Evolutionary conservation across 2,888 invertebrate genomes (phyloP).

Genomic region (Syritta pipiens): DNA sequence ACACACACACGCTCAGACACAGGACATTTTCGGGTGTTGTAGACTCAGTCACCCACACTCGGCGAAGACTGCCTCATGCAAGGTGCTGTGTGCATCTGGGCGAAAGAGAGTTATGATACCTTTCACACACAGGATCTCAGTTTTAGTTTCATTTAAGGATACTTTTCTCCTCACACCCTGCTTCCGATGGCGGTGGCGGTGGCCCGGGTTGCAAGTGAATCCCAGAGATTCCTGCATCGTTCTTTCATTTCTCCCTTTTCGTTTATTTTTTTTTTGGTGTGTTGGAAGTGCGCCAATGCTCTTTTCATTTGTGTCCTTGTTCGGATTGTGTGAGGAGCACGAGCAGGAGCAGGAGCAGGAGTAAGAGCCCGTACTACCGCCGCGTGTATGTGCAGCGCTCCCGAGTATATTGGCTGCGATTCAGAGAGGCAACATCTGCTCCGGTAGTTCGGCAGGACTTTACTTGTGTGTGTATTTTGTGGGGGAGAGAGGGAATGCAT

Average conservation of each 20-base stretch:
- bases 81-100: slow-evolving; percentile 66
- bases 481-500: not conserved
- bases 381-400: slow-evolving; percentile 24
- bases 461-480: slow-evolving; percentile 23
- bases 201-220: slow-evolving; percentile 18
- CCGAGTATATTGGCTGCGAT: slow-evolving; percentile 65
- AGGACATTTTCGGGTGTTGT: slow-evolving; percentile 63
- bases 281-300: slow-evolving; percentile 68
- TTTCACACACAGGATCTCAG: slow-evolving; percentile 69
- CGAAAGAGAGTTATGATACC: slow-evolving; percentile 69
- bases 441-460: slow-evolving; percentile 54
- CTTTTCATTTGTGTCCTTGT: slow-evolving; percentile 69
- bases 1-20: not conserved
- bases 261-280: slow-evolving; percentile 6
- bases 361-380: not conserved
- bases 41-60: slow-evolving; percentile 40
- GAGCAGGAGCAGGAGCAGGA: not conserved
- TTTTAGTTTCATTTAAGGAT: slow-evolving; percentile 68
- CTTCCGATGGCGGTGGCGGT: not conserved
- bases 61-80: slow-evolving; percentile 8
- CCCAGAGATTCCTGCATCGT: slow-evolving; percentile 53
- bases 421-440: slow-evolving; percentile 69
- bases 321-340: slow-evolving; percentile 62
- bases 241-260: slow-evolving; percentile 15
- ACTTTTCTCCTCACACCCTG: slow-evolving; percentile 27